Evolutionary conservation across 2,113 vertebrate species (phyloP).

Genomic region (Callorhinus ursinus): DNA sequence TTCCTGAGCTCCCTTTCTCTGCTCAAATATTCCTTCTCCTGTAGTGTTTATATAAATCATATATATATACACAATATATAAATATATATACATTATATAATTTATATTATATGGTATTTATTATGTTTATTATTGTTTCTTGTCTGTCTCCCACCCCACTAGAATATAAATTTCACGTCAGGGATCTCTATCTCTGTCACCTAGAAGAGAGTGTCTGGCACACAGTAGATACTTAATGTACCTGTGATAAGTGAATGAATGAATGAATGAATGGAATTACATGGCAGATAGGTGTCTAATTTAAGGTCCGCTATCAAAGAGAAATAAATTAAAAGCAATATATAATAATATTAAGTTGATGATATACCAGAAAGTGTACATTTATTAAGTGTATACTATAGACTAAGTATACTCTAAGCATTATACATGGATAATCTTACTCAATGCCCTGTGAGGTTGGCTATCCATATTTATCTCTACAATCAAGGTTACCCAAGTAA

Average conservation of each 20-base stretch:
- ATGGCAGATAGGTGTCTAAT: neutral
- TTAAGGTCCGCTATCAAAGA: neutral
- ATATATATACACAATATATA: neutral
- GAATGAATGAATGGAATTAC: neutral
- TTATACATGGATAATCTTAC: neutral
- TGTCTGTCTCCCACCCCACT: neutral
- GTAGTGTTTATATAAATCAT: neutral
- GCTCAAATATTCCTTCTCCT: neutral
- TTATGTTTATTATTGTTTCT: neutral
- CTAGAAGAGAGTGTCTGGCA: neutral
- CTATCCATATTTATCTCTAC: neutral
- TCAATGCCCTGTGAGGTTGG: neutral
- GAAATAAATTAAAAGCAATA: neutral
- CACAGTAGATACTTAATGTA: neutral
- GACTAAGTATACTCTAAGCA: neutral
- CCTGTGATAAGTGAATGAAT: neutral
- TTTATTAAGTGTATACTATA: neutral
- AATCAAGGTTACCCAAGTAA: neutral
- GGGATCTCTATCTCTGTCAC: neutral
- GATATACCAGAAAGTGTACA: neutral
- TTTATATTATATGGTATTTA: neutral
- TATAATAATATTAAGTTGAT: constrained; percentile 8
- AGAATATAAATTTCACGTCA: neutral
- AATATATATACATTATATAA: neutral
- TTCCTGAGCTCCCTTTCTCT: neutral